Evolutionary conservation across 1,140 invertebrate genomes (phyloP).

Genomic region (Tetramorium alpestre): DNA sequence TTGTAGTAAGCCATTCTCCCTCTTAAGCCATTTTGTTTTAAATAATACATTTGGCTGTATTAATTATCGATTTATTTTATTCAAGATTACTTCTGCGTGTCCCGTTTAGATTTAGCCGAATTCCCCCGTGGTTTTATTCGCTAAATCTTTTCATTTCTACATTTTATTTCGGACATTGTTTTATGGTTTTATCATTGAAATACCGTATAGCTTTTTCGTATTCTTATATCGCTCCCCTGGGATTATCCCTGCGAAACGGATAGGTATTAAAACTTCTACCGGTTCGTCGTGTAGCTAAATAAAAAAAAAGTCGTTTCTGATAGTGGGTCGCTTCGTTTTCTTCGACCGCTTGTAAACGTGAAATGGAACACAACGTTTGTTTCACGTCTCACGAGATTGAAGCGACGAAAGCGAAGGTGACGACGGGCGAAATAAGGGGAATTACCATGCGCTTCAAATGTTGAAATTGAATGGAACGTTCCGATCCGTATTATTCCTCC

Average conservation of each 20-base stretch:
- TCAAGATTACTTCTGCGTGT: not conserved
- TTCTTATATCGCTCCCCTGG: constrained; percentile 5
- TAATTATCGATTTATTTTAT: not conserved
- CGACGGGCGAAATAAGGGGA: not conserved
- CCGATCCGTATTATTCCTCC: constrained; percentile 69
- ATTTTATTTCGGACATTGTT: not conserved
- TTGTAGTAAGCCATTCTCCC: not conserved
- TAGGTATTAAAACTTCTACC: not conserved
- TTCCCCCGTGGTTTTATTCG: not conserved
- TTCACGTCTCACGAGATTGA: constrained; percentile 11
- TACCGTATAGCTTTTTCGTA: not conserved
- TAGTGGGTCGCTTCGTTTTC: constrained; percentile 20
- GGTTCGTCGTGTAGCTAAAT: not conserved
- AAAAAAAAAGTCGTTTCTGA: constrained; percentile 19
- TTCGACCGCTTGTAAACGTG: constrained; percentile 54
- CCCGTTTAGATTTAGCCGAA: not conserved
- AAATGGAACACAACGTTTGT: constrained; percentile 48
- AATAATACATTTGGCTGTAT: not conserved
- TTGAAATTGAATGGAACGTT: constrained; percentile 68
- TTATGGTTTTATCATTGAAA: constrained; percentile 5
- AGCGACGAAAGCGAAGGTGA: constrained; percentile 21
- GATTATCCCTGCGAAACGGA: not conserved
- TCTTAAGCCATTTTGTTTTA: not conserved
- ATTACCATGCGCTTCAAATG: constrained; percentile 56
- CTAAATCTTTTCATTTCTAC: not conserved